Evolutionary conservation across 2,113 vertebrate genomes (phyloP).

Genomic region (Laterallus jamaicensis): DNA sequence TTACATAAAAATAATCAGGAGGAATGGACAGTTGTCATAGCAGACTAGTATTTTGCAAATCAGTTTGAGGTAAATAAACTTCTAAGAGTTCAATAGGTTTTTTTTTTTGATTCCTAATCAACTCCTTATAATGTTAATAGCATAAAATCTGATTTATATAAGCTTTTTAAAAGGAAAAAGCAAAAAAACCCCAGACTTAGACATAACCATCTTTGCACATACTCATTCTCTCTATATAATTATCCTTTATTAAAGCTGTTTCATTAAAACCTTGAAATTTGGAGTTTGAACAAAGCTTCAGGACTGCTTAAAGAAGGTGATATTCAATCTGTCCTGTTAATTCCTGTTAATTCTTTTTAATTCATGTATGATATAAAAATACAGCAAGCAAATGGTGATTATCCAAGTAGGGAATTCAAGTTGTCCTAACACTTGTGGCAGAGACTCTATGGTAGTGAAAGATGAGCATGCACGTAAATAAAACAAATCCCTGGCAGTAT

Average conservation of each 20-base stretch:
- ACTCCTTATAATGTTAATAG: not conserved
- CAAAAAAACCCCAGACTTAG: not conserved
- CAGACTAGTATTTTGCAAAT: not conserved
- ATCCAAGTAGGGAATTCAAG: not conserved
- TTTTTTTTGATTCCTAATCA: accelerated
- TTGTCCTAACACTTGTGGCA: not conserved
- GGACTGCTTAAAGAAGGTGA: not conserved
- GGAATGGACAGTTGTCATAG: not conserved
- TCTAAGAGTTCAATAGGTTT: not conserved
- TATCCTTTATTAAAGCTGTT: not conserved
- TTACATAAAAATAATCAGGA: not conserved
- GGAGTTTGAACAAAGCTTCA: not conserved
- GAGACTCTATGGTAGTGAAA: not conserved
- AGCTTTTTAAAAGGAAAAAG: not conserved
- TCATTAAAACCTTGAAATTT: not conserved
- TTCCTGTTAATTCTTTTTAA: not conserved
- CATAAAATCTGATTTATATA: not conserved
- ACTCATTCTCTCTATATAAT: not conserved
- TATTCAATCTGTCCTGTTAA: not conserved
- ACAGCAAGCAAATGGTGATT: not conserved
- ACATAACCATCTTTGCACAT: not conserved
- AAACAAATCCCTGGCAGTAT: not conserved
- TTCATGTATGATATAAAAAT: not conserved
- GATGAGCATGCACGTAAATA: not conserved
- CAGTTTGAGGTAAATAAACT: not conserved